Percentiles rank a stretch among this genome's conserved stretches.
Evolutionary conservation across 2,888 invertebrate species (phyloP).

Genomic region (Syritta pipiens): DNA sequence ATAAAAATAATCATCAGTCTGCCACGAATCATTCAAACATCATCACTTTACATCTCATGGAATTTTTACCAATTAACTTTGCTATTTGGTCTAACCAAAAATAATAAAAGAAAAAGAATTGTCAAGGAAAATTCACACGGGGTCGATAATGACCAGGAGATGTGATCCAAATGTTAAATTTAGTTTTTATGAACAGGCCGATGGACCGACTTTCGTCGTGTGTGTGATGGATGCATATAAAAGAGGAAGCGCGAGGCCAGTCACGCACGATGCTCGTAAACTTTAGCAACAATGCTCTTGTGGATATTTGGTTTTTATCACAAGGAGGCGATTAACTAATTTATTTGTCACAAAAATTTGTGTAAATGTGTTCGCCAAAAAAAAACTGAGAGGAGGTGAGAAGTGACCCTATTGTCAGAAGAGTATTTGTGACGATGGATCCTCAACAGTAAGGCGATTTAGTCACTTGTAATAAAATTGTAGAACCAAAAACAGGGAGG

Average conservation of each 20-base stretch:
- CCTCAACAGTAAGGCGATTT: too few relatives aligned
- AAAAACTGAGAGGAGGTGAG: too few relatives aligned
- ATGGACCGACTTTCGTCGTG: not conserved
- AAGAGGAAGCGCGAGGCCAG: not conserved
- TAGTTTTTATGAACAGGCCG: not conserved
- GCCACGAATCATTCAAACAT: not conserved
- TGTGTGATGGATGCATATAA: not conserved
- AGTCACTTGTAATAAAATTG: too few relatives aligned
- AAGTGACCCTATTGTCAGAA: too few relatives aligned
- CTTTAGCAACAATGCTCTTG: not conserved
- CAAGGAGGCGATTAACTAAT: too few relatives aligned
- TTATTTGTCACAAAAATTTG: too few relatives aligned
- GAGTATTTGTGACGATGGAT: too few relatives aligned
- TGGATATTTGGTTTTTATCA: too few relatives aligned
- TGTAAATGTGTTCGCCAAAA: too few relatives aligned
- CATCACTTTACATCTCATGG: not conserved
- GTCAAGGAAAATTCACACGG: not conserved
- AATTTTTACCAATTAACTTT: not conserved
- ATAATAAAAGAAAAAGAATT: not conserved
- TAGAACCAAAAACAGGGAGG: too few relatives aligned
- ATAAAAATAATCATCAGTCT: not conserved
- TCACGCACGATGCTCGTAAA: not conserved
- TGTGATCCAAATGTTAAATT: slow-evolving; percentile 6
- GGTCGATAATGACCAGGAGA: not conserved
- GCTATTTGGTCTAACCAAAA: not conserved